Conservation (phyloP, 2,888 invertebrate genomes). For the Metopia argyrocephala region DNA sequence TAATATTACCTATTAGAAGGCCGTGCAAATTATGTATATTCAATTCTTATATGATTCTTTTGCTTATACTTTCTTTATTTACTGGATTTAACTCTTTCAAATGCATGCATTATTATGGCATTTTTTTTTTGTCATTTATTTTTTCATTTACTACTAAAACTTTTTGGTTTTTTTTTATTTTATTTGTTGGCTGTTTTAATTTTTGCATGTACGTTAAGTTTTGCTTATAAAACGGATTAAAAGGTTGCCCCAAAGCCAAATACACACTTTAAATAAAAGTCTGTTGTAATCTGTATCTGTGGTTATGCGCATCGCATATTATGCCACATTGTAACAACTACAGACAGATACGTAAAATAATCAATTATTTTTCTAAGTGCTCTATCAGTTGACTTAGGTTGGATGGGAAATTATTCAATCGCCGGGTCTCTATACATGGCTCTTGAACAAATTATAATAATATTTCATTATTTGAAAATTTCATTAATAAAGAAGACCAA, state of each 20-base stretch:
- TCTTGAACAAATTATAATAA: no score
- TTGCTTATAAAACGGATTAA: constrained; percentile 77
- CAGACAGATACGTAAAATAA: neutral
- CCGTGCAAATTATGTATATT: no score
- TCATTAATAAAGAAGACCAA: no score
- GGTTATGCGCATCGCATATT: constrained; percentile 32
- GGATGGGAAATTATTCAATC: no score
- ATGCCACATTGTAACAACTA: constrained; percentile 7
- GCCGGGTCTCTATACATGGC: no score
- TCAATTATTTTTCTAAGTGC: neutral
- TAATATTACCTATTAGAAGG: no score
- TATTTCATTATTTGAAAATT: no score
- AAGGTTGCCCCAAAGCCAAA: constrained; percentile 71
- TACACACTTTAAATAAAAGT: constrained; percentile 47
- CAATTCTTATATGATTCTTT: no score
- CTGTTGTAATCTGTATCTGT: constrained; percentile 39
- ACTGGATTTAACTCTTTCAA: no score
- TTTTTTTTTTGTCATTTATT: neutral
- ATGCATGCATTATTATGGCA: neutral
- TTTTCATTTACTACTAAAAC: no score
- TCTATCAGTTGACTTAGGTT: no score
- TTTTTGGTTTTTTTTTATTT: constrained; percentile 2
- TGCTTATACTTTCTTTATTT: no score
- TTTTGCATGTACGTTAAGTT: constrained; percentile 52
- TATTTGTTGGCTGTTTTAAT: constrained; percentile 3